These are phyloP conservation scores for Meghimatium bilineatum DNA, from an alignment of 2,888 invertebrate genomes.

Conservation along the genomic window DNA sequence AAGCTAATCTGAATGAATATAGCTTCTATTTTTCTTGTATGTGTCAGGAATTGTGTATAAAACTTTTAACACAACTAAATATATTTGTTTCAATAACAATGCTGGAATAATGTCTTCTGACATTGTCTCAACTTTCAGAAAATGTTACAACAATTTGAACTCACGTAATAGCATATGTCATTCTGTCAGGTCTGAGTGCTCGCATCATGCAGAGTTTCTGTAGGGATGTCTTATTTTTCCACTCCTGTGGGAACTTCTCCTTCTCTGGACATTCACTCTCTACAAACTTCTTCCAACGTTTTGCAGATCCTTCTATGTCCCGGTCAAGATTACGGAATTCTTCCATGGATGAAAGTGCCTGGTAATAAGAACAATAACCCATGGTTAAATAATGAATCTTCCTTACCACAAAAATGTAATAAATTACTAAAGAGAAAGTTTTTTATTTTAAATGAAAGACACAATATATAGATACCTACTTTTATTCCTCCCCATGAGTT, in stretches of 20 bases:
- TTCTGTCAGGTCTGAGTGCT: conserved; percentile 93
- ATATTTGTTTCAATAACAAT: too few relatives aligned
- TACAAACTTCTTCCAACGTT: conserved; percentile 97
- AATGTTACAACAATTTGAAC: neutral
- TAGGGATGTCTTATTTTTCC: conserved; percentile 95
- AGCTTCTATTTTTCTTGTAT: too few relatives aligned
- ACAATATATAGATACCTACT: conserved; percentile 59
- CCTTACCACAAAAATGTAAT: neutral
- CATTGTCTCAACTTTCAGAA: neutral
- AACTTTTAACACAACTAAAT: too few relatives aligned
- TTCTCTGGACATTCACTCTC: conserved; percentile 96
- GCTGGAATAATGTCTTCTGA: neutral
- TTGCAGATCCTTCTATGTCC: conserved; percentile 96
- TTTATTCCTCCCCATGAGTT: conserved; percentile 96
- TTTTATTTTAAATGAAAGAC: neutral
- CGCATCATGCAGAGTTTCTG: conserved; percentile 97
- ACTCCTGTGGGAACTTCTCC: conserved; percentile 97
- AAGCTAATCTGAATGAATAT: too few relatives aligned
- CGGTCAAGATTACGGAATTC: conserved; percentile 94
- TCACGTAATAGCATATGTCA: conserved; percentile 94
- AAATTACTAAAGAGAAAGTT: neutral
- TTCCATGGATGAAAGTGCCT: conserved; percentile 89
- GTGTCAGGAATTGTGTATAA: too few relatives aligned
- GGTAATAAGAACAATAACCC: conserved; percentile 21
- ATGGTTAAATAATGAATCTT: neutral